phyloP scores from a whole-genome alignment of 2,797 vertebrate species.

The Limnodromus scolopaceus region DNA sequence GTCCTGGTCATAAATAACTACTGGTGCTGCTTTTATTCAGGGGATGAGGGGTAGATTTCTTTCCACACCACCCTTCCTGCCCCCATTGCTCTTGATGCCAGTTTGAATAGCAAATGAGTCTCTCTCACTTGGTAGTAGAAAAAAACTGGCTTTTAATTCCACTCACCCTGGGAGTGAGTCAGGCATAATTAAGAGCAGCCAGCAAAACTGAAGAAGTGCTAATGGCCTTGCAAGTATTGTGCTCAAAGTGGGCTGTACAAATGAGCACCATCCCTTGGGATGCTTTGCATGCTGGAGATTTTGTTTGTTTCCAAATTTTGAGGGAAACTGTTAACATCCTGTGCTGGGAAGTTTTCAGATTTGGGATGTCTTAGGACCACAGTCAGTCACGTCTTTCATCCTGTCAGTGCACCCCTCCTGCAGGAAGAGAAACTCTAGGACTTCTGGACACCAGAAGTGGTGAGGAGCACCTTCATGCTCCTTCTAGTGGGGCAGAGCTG shows the following conservation, averaged over 20 bases:
- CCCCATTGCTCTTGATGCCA: neutral
- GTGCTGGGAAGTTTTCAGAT: neutral
- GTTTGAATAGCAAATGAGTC: neutral
- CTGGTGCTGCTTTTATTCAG: neutral
- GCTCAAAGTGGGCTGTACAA: neutral
- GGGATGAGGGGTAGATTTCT: neutral
- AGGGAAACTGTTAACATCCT: neutral
- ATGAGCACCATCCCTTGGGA: neutral
- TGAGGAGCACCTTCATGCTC: neutral
- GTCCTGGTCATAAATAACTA: neutral
- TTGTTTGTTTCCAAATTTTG: neutral
- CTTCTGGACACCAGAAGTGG: neutral
- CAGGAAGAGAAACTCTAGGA: neutral
- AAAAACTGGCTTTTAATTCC: neutral
- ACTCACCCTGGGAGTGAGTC: neutral
- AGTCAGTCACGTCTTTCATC: neutral
- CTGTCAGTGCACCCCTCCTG: neutral
- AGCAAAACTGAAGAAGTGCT: neutral
- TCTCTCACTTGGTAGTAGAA: neutral
- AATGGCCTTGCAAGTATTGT: neutral
- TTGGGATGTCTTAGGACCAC: neutral
- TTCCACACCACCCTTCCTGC: neutral
- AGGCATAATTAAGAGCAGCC: conserved; percentile 10
- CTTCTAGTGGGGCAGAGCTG: neutral
- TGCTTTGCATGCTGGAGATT: neutral